These are phyloP conservation scores for Sialis fuliginosa DNA, from an alignment of 2,888 invertebrate genomes.

Conservation along the genomic window DNA sequence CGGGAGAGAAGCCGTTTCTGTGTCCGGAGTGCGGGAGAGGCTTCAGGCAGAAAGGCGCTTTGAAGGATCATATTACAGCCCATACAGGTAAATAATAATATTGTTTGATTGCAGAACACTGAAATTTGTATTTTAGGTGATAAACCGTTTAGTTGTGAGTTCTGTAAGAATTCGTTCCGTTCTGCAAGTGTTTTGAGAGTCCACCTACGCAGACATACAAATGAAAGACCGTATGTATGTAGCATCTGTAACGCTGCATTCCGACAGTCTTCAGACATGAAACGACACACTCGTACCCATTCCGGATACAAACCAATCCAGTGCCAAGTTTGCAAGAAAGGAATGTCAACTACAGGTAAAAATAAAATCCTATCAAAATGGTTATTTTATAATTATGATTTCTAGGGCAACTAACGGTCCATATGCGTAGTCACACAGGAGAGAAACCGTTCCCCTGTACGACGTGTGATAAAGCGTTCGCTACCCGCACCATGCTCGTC, in stretches of 20 bases:
- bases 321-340: slow-evolving; percentile 16
- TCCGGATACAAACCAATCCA: slow-evolving; percentile 11
- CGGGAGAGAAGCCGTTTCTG: slow-evolving; percentile 22
- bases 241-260: slow-evolving; percentile 18
- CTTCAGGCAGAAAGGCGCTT: slow-evolving; percentile 18
- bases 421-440: slow-evolving; percentile 19
- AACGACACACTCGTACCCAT: slow-evolving; percentile 12
- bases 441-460: slow-evolving; percentile 19
- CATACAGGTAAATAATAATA: slow-evolving; percentile 11
- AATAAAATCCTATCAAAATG: not conserved
- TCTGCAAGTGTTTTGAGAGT: slow-evolving; percentile 12
- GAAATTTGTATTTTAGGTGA: not conserved
- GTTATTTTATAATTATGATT: not conserved
- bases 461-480: slow-evolving; percentile 17
- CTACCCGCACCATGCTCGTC: slow-evolving; percentile 16
- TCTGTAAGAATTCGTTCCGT: slow-evolving; percentile 12
- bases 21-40: slow-evolving; percentile 22
- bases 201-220: slow-evolving; percentile 19
- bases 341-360: slow-evolving; percentile 19
- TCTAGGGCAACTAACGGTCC: slow-evolving; percentile 17
- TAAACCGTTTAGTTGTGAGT: slow-evolving; percentile 13
- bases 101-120: not conserved
- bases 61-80: slow-evolving; percentile 14
- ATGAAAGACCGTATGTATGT: slow-evolving; percentile 20
- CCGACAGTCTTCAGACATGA: slow-evolving; percentile 16